A percentile compares a stretch with the other conserved stretches of the same genome.
Evolutionary conservation across 2,797 vertebrate species (phyloP).

Genomic region (Tenualosa ilisha): DNA sequence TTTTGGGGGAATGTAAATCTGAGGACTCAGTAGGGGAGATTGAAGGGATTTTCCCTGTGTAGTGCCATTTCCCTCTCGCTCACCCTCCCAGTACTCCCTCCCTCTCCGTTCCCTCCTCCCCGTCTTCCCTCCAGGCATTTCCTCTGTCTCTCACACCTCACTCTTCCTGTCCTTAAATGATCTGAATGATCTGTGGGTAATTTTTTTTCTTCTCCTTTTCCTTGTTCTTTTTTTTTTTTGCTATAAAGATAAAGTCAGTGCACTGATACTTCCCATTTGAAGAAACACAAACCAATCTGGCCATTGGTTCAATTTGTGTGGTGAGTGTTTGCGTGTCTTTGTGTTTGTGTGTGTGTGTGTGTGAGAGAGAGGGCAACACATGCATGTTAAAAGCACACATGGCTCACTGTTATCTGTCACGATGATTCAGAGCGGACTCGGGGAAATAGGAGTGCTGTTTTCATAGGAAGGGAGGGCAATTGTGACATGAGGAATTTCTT

Average conservation of each 20-base stretch:
- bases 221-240: slow-evolving; percentile 62
- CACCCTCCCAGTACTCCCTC: slow-evolving; percentile 33
- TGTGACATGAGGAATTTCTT: slow-evolving; percentile 73
- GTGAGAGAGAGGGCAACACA: neutral
- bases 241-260: neutral
- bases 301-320: neutral
- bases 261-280: neutral
- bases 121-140: slow-evolving; percentile 34
- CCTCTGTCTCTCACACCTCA: slow-evolving; percentile 32
- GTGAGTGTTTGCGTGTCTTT: neutral
- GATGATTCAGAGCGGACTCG: slow-evolving; percentile 71
- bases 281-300: neutral
- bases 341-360: slow-evolving; percentile 28
- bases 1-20: slow-evolving; percentile 59
- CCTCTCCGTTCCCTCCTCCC: slow-evolving; percentile 47
- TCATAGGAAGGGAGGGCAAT: slow-evolving; percentile 59
- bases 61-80: slow-evolving; percentile 61
- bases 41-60: slow-evolving; percentile 76
- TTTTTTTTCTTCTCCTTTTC: slow-evolving; percentile 54
- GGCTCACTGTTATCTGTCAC: neutral
- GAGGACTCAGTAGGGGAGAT: slow-evolving; percentile 65
- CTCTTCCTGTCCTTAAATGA: slow-evolving; percentile 30
- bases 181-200: slow-evolving; percentile 39
- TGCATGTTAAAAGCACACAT: neutral
- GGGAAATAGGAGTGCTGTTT: slow-evolving; percentile 61